A percentile compares a stretch with the other conserved stretches of the same genome.
Evolutionary conservation across 2,797 vertebrate species (phyloP).

Genomic region (Chaetophractus vellerosus): DNA sequence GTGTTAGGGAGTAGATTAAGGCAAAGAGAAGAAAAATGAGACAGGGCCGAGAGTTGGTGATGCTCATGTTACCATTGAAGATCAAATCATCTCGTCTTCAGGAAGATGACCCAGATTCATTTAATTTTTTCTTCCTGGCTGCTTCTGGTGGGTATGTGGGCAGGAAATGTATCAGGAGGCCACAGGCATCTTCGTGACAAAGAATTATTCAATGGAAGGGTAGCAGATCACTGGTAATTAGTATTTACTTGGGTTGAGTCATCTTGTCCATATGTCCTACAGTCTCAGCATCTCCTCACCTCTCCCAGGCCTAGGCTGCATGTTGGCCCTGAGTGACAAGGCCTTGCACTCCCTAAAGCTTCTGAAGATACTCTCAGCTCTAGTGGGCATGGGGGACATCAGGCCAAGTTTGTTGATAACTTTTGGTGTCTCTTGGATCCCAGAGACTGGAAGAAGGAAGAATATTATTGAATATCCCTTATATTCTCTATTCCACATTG

Average conservation of each 20-base stretch:
- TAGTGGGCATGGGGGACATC: neutral
- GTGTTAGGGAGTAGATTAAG: neutral
- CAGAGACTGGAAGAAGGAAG: neutral
- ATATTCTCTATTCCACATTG: conserved; percentile 16
- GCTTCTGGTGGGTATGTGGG: neutral
- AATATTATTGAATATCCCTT: neutral
- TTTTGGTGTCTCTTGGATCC: neutral
- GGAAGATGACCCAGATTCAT: conserved; percentile 5
- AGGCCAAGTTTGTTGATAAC: neutral
- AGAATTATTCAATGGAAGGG: neutral
- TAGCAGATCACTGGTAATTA: neutral
- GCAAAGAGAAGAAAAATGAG: neutral
- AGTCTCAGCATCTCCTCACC: neutral
- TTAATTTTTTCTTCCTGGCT: conserved; percentile 39
- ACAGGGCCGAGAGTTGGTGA: neutral
- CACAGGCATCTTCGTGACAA: neutral
- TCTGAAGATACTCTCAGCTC: neutral
- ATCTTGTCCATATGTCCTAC: neutral
- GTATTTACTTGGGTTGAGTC: neutral
- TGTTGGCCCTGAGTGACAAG: neutral
- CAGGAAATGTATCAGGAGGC: neutral
- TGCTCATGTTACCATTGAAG: neutral
- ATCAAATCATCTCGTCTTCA: neutral
- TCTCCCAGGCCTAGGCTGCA: neutral
- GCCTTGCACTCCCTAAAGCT: neutral